Evolutionary conservation across 2,888 invertebrate genomes (phyloP), one percentile per base, ranked within the genome.

Genomic region (Melieria omissa): DNA sequence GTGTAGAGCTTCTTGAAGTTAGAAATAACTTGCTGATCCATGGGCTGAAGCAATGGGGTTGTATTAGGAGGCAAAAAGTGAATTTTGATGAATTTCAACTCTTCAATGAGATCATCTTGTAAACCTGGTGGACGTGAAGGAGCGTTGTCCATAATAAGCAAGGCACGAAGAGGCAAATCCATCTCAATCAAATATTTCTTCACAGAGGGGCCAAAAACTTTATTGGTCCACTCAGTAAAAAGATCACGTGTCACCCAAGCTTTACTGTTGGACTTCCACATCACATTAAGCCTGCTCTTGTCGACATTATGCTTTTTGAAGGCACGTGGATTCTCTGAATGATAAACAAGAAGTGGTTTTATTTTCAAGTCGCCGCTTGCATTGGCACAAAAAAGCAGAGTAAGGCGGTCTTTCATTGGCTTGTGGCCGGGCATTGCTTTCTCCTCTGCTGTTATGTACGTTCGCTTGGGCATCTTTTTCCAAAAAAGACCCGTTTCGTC

Each of bases 351-450:
- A n/a, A n/a, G 68, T 16, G 69, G 58, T 10, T 67, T 81, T 65
- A 80, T 76, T 71, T 80, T 79, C 57, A 74, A 75, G 72, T 76
- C 77, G 41, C 79, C 79, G 76, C 78, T 75, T 55, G 78, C 80
- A 79, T 81, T 80, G 65, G 74, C 68, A 41, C 75, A 74, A 29
- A 79, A 73, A 70, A 73, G 65, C 45, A 82, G 75, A 70, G 78
- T 81, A 47, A 82, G 65, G 68, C 77, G 71, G 75, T 81, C 78
- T 73, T 80, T 80, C 76, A 79, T 76, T 45, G 77, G 76, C 75
- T 82, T 81, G 75, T 77, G 78, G 42, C 80, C 80, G 63, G 80
- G 78, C 73, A 78, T 72, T 65, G 63, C 73, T 71, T 81, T 81
- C 75, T 81, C 81, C 71, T 80, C 47, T 47, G 47, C 47, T 47